Conservation (phyloP, 2,797 vertebrate genomes). For the Morus bassanus region DNA sequence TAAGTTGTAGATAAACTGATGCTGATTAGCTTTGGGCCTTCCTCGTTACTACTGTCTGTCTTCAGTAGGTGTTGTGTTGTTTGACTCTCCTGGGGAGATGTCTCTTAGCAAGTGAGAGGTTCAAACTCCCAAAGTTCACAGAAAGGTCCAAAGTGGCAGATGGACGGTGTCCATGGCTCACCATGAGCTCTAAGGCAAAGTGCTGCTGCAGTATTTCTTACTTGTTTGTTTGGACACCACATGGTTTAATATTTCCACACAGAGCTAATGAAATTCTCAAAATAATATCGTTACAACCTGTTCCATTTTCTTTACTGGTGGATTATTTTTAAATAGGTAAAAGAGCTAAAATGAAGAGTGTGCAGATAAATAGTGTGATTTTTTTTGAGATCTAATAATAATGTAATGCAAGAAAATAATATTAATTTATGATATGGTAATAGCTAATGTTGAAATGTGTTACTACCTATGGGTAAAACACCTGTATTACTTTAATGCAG, state of each 20-base stretch:
- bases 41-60: background rate
- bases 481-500: conserved; percentile 33
- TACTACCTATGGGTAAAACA: background rate
- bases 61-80: background rate
- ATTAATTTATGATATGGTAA: background rate
- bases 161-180: background rate
- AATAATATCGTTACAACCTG: background rate
- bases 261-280: background rate
- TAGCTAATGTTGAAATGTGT: conserved; percentile 39
- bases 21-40: background rate
- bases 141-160: background rate
- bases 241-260: background rate
- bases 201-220: background rate
- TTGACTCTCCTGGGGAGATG: background rate
- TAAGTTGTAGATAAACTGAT: background rate
- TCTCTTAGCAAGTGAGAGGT: background rate
- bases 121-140: background rate
- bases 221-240: background rate
- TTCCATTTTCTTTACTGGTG: background rate
- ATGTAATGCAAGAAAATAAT: background rate
- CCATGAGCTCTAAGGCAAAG: background rate
- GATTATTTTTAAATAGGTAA: background rate
- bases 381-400: background rate
- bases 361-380: background rate
- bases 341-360: conserved; percentile 18